phyloP scores from a whole-genome alignment of 2,888 invertebrate genomes.

The Acanthosepion pharaonis region DNA sequence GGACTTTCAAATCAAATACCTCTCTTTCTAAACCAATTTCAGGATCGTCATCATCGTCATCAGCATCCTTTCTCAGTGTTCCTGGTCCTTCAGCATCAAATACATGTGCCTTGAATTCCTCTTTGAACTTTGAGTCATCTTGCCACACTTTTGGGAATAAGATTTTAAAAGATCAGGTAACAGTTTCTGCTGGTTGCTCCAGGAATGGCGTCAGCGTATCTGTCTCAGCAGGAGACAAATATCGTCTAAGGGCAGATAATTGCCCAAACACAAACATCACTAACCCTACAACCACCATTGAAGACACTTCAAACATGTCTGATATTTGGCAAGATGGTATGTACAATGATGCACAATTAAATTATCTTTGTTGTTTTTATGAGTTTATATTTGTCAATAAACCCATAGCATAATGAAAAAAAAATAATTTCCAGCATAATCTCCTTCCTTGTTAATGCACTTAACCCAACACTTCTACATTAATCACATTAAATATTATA shows the following conservation, averaged over 20 bases:
- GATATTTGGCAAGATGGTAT: constrained; percentile 39
- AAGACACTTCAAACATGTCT: not conserved
- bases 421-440: too few species aligned
- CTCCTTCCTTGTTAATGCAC: too few species aligned
- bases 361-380: not conserved
- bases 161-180: not conserved
- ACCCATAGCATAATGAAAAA: not conserved
- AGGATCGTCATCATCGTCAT: not conserved
- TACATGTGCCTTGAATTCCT: not conserved
- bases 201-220: too few species aligned
- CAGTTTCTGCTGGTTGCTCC: not conserved
- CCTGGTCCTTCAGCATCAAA: not conserved
- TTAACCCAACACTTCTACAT: too few species aligned
- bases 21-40: not conserved
- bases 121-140: not conserved
- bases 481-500: too few species aligned
- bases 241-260: not conserved
- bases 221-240: not conserved
- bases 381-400: not conserved
- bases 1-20: not conserved
- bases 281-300: not conserved
- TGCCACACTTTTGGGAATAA: not conserved
- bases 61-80: not conserved
- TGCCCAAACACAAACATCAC: not conserved
- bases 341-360: not conserved